Conservation (phyloP, 1,140 invertebrate genomes). For the Drosophila elegans region DNA sequence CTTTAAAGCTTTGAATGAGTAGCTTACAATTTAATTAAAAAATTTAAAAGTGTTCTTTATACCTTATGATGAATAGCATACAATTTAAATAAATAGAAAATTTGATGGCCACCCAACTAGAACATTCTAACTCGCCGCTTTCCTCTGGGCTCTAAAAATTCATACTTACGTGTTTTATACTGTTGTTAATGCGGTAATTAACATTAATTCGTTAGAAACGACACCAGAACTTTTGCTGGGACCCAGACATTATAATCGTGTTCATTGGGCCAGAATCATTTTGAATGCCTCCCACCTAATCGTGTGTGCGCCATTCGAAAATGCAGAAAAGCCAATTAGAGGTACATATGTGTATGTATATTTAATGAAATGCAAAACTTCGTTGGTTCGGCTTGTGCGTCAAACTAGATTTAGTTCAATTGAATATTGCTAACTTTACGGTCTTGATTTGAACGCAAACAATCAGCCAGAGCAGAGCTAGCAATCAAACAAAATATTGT, state of each 20-base stretch:
- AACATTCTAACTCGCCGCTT: slow-evolving; percentile 23
- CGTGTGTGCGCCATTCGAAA: background rate
- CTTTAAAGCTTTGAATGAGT: background rate
- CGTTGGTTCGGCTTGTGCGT: background rate
- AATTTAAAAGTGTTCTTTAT: background rate
- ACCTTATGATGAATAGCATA: slow-evolving; percentile 5
- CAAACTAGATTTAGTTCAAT: slow-evolving; percentile 17
- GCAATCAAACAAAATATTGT: slow-evolving; percentile 48
- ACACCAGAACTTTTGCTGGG: slow-evolving; percentile 21
- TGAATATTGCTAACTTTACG: slow-evolving; percentile 30
- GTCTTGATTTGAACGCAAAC: slow-evolving; percentile 44
- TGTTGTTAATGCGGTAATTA: slow-evolving; percentile 47
- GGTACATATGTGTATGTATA: background rate
- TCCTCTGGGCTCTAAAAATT: background rate
- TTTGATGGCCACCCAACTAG: background rate
- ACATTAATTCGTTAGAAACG: slow-evolving; percentile 53
- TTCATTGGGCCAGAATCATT: slow-evolving; percentile 6
- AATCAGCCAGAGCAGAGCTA: slow-evolving; percentile 24
- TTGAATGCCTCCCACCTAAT: background rate
- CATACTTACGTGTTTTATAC: slow-evolving; percentile 41
- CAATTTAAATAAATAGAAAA: slow-evolving; percentile 3
- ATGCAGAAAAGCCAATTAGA: slow-evolving; percentile 10
- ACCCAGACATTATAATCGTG: background rate
- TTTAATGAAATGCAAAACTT: slow-evolving; percentile 5
- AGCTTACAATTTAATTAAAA: slow-evolving; percentile 11